These are phyloP conservation scores for Grammomys dolichurus DNA, from an alignment of 2,113 vertebrate species.

Conservation along the genomic window DNA sequence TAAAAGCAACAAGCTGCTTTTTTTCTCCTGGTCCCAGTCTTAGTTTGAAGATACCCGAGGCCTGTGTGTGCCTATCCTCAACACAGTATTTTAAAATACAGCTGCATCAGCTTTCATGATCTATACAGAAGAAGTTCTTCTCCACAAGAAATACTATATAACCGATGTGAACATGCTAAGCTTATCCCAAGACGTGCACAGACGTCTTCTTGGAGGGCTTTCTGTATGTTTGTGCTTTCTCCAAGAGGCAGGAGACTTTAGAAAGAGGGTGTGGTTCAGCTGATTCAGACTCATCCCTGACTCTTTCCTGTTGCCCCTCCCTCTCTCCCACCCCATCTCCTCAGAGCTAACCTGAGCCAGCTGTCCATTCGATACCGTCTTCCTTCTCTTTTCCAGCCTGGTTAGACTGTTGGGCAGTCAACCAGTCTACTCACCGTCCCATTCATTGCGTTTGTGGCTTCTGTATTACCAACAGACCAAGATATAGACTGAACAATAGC, in stretches of 20 bases:
- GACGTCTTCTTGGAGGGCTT: not conserved
- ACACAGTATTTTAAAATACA: constrained; percentile 19
- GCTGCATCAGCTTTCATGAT: constrained; percentile 42
- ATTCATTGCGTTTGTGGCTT: not conserved
- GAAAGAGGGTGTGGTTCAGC: constrained; percentile 64
- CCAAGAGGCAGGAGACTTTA: constrained; percentile 37
- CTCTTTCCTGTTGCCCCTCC: constrained; percentile 41
- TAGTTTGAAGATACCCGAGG: constrained; percentile 63
- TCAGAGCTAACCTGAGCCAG: not conserved
- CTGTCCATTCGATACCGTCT: not conserved
- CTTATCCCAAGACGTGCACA: constrained; percentile 5
- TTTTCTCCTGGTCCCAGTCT: constrained; percentile 23
- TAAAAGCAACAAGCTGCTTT: constrained; percentile 79
- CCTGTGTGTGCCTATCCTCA: constrained; percentile 51
- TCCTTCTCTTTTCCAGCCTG: not conserved
- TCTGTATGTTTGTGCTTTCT: constrained; percentile 38
- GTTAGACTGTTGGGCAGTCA: not conserved
- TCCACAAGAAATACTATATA: constrained; percentile 34
- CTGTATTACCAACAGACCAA: not conserved
- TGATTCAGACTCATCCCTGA: constrained; percentile 29
- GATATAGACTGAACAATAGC: not conserved
- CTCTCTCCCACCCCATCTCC: constrained; percentile 5
- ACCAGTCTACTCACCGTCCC: not conserved
- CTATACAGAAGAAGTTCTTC: constrained; percentile 23
- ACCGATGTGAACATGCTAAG: constrained; percentile 5